Conservation (phyloP, 1,140 invertebrate genomes). For the Zaprionus lachaisei region DNA sequence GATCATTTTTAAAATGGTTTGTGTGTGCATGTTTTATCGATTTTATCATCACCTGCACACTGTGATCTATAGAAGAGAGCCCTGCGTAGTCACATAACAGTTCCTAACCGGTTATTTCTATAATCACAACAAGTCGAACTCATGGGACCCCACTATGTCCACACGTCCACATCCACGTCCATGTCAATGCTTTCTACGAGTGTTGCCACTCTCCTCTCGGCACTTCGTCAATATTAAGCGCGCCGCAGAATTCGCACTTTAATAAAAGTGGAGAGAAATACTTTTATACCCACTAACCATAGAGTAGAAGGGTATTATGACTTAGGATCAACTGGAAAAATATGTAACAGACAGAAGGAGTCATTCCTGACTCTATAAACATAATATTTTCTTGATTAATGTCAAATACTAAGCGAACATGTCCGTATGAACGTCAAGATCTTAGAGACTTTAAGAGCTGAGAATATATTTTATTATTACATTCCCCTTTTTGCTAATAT, state of each 20-base stretch:
- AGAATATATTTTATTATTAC: too few species aligned
- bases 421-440: too few species aligned
- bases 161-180: slow-evolving; percentile 8
- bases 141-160: slow-evolving; percentile 11
- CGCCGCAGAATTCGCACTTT: slow-evolving; percentile 79
- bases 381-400: too few species aligned
- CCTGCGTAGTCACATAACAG: slow-evolving; percentile 6
- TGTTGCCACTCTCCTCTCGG: slow-evolving; percentile 5
- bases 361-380: too few species aligned
- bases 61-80: slow-evolving; percentile 25
- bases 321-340: too few species aligned
- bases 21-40: slow-evolving; percentile 29
- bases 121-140: slow-evolving; percentile 22
- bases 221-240: slow-evolving; percentile 60
- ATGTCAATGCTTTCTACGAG: slow-evolving; percentile 28
- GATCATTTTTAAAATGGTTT: slow-evolving; percentile 33
- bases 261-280: slow-evolving; percentile 55
- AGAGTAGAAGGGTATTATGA: too few species aligned
- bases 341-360: too few species aligned
- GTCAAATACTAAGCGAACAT: too few species aligned
- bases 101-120: slow-evolving; percentile 28
- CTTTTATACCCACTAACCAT: not conserved
- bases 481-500: too few species aligned
- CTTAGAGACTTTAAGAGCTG: too few species aligned
- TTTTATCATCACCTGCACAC: slow-evolving; percentile 21